Evolutionary conservation across 2,888 invertebrate genomes (phyloP).

Genomic region (Drosophila nr. fundita): DNA sequence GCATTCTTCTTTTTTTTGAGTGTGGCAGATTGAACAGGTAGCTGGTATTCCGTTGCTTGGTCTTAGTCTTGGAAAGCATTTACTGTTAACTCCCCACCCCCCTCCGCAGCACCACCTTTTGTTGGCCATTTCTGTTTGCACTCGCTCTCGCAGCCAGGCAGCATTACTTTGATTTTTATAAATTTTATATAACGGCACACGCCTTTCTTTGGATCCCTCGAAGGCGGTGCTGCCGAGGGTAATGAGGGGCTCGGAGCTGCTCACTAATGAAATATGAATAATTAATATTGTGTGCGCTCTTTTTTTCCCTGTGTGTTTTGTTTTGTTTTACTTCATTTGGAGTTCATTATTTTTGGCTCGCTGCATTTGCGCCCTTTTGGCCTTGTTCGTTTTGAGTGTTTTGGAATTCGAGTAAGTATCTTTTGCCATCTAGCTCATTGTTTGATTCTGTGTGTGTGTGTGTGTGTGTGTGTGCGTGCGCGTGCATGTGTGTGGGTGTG

Average conservation of each 20-base stretch:
- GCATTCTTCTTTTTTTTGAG: background rate
- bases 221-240: conserved; percentile 4
- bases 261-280: conserved; percentile 80
- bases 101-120: background rate
- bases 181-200: conserved; percentile 67
- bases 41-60: conserved; percentile 8
- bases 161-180: conserved; percentile 76
- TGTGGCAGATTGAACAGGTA: conserved; percentile 13
- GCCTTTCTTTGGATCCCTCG: conserved; percentile 47
- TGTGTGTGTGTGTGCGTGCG: background rate
- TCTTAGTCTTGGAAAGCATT: conserved; percentile 19
- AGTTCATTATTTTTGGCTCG: conserved; percentile 74
- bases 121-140: conserved; percentile 5
- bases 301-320: conserved; percentile 40
- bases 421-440: conserved; percentile 1
- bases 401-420: conserved; percentile 27
- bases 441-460: conserved; percentile 18
- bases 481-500: background rate
- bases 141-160: conserved; percentile 8
- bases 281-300: conserved; percentile 72
- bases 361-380: conserved; percentile 47
- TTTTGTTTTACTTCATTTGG: conserved; percentile 71
- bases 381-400: conserved; percentile 2
- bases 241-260: conserved; percentile 32
- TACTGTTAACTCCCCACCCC: background rate